phyloP scores from a whole-genome alignment of 2,888 invertebrate genomes.

The Eremobia ochroleuca region DNA sequence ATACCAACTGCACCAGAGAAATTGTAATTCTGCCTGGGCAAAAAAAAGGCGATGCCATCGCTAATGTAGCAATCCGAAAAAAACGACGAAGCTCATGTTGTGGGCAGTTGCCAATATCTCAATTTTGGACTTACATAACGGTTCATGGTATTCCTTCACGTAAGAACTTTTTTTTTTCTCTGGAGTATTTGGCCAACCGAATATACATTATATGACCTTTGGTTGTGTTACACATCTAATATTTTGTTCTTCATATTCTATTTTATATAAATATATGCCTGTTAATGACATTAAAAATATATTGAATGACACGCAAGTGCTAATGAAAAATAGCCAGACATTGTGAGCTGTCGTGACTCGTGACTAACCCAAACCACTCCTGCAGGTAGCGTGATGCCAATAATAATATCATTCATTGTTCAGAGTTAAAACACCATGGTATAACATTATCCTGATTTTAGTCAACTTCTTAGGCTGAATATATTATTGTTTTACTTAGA shows the following conservation, averaged over 20 bases:
- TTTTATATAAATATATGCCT: constrained; percentile 6
- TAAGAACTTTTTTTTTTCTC: background rate
- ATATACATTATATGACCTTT: background rate
- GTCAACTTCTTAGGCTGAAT: constrained; percentile 6
- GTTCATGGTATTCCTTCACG: background rate
- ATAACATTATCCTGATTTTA: constrained; percentile 37
- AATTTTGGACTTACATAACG: background rate
- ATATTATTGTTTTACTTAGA: constrained; percentile 18
- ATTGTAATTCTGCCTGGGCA: background rate
- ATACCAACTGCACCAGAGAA: background rate
- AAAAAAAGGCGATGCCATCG: background rate
- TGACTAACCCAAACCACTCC: constrained; percentile 78
- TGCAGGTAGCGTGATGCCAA: constrained; percentile 76
- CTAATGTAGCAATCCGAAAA: background rate
- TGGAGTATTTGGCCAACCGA: background rate
- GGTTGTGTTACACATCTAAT: background rate
- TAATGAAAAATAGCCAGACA: constrained; percentile 57
- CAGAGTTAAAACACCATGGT: constrained; percentile 42
- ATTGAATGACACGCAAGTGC: constrained; percentile 58
- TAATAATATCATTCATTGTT: constrained; percentile 67
- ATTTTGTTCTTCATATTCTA: background rate
- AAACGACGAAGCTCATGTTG: background rate
- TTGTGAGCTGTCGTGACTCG: constrained; percentile 64
- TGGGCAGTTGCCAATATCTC: background rate
- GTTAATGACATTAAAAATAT: background rate